A percentile compares a stretch with the other conserved stretches of the same genome.
These are phyloP conservation scores for Potorous gilbertii DNA, from an alignment of 2,797 vertebrate species.

Conservation along the genomic window DNA sequence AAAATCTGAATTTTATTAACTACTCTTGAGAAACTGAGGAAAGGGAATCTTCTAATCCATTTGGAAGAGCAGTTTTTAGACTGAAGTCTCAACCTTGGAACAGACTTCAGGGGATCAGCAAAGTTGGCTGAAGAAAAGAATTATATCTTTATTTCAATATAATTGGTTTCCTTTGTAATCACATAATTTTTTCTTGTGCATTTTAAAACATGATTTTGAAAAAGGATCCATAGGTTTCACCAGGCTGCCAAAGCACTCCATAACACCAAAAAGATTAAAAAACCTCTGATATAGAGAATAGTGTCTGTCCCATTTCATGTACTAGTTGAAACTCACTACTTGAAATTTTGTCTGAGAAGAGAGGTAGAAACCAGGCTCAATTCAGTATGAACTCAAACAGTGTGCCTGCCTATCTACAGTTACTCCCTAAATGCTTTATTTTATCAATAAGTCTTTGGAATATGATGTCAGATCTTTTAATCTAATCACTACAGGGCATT, in stretches of 20 bases:
- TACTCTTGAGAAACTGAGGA: not conserved
- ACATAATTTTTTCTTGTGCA: not conserved
- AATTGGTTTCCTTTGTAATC: not conserved
- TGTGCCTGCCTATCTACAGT: not conserved
- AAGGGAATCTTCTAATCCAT: not conserved
- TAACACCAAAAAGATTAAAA: not conserved
- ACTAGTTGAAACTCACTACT: not conserved
- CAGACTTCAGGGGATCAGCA: not conserved
- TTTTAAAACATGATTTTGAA: not conserved
- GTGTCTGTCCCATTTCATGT: not conserved
- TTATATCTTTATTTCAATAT: not conserved
- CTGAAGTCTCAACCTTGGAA: not conserved
- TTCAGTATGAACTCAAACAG: not conserved
- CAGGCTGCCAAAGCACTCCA: not conserved
- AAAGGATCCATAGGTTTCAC: not conserved
- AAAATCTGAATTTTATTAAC: not conserved
- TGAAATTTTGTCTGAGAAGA: conserved; percentile 1
- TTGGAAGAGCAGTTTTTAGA: not conserved
- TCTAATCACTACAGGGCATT: not conserved
- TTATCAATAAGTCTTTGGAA: not conserved
- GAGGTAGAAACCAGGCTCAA: not conserved
- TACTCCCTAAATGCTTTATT: not conserved
- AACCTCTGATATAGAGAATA: not conserved
- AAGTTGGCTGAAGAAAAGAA: not conserved
- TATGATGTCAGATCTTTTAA: not conserved